A percentile compares a stretch with the other conserved stretches of the same genome.
These are phyloP conservation scores for Hedychridium roseum DNA, from an alignment of 2,888 invertebrate genomes.

Conservation along the genomic window DNA sequence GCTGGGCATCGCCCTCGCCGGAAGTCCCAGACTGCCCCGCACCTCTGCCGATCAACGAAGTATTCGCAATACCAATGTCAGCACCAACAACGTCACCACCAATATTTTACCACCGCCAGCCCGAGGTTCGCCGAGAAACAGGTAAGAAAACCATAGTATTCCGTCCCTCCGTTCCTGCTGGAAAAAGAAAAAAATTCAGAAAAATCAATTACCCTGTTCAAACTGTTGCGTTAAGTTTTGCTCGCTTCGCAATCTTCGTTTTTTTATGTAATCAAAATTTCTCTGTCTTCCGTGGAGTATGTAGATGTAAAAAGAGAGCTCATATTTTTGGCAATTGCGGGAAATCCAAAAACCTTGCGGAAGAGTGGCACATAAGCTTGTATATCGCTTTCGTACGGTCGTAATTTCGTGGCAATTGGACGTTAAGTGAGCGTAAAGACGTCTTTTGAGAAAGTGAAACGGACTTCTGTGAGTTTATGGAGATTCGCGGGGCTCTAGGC, in stretches of 20 bases:
- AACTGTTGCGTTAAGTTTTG: too few species aligned
- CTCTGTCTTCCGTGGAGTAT: too few species aligned
- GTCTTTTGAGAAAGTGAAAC: slow-evolving; percentile 1
- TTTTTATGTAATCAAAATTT: too few species aligned
- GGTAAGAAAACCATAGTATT: slow-evolving; percentile 45
- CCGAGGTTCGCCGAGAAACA: slow-evolving; percentile 51
- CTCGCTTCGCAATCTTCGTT: too few species aligned
- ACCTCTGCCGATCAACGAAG: slow-evolving; percentile 59
- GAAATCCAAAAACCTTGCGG: too few species aligned
- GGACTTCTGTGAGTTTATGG: background rate
- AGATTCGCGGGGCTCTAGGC: background rate
- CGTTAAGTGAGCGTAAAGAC: background rate
- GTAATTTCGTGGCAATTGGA: background rate
- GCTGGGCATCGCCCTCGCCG: slow-evolving; percentile 52
- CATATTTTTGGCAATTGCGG: too few species aligned
- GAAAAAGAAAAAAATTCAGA: too few species aligned
- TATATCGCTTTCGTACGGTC: too few species aligned
- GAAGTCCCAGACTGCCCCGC: slow-evolving; percentile 57
- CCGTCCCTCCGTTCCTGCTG: too few species aligned
- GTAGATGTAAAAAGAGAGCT: too few species aligned
- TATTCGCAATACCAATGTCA: slow-evolving; percentile 49
- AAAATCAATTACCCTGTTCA: too few species aligned
- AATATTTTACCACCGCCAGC: slow-evolving; percentile 43
- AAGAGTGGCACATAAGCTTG: too few species aligned
- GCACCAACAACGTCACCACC: slow-evolving; percentile 43